Conservation (phyloP, 2,888 invertebrate genomes). For the Cosmorhoe ocellata region DNA sequence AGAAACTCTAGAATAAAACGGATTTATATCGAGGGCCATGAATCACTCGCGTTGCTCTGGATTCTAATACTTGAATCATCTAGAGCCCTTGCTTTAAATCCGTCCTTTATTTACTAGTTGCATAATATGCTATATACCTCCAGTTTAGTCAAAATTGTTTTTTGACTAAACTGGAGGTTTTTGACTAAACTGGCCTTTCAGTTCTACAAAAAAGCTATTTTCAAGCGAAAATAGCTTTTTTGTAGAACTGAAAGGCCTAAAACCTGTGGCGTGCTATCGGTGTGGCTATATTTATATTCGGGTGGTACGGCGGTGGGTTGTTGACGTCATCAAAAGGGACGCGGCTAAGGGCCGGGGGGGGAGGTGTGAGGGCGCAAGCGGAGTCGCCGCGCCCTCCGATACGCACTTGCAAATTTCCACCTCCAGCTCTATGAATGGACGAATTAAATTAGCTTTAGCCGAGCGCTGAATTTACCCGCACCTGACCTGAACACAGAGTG, state of each 20-base stretch:
- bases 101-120: no score
- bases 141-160: no score
- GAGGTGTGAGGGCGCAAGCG: conserved; percentile 30
- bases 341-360: conserved; percentile 42
- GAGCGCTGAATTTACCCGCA: conserved; percentile 58
- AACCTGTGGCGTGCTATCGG: conserved; percentile 77
- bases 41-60: no score
- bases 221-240: conserved; percentile 15
- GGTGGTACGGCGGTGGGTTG: conserved; percentile 71
- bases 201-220: no score
- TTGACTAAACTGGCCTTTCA: no score
- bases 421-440: conserved; percentile 78
- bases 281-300: conserved; percentile 77
- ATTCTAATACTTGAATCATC: no score
- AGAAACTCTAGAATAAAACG: no score
- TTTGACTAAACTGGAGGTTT: no score
- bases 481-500: conserved; percentile 57
- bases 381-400: conserved; percentile 65
- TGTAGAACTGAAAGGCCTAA: conserved; percentile 58
- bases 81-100: no score
- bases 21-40: no score
- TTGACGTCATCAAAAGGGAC: conserved; percentile 72
- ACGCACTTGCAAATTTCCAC: conserved; percentile 80
- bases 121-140: no score
- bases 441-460: conserved; percentile 72